Base-by-base conservation (phyloP, 1,140 invertebrate genomes). In the Anastrepha ludens region DNA sequence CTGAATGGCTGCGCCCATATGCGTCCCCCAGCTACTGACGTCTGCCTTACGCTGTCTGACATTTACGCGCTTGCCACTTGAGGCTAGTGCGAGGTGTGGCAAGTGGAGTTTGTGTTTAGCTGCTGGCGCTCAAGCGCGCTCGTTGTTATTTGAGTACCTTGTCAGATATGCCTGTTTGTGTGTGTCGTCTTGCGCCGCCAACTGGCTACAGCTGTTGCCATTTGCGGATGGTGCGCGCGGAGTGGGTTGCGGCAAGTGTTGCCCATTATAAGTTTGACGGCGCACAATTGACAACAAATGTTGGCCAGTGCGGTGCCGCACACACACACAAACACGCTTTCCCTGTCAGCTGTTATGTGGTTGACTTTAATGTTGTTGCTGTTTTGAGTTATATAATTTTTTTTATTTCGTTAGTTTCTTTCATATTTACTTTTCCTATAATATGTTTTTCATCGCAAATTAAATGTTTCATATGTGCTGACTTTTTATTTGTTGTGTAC, bases 231-330 rank as follows among this genome's bases (percentile, higher is more conserved):
- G 47, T 29, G 8, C 20, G 47, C n/a, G 44, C 74, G 47, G 0
- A 3, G 17, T n/a, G 6, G 6, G 64, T 0, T 50, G 7, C 11
- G 8, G 47, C 47, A 81, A 81, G 47, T 81, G 74, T 81, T 81
- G 74, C 20, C 47, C 74, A 81, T 81, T 81, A 81, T 58, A 81
- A 81, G 17, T 81, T 81, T 81, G n/a, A 44, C 74, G 74, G n/a
- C 74, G 74, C 74, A 55, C 74, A 55, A 81, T 81, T 58, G 50
- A 17, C 44, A 55, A 81, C 74, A 58, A 81, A 81, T 81, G 74
- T 55, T 41, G 20, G 44, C 47, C 13, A 50, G 11, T n/a, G 1
- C 74, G 17, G 3, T 39, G 64, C 17, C 4, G 60, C 17, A 62
- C 11, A 15, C 39, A 15, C 8, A 29, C 39, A n/a, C 15, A 74